Base-by-base conservation (phyloP, 1,140 invertebrate species). In the Drosophila ironensis region DNA sequence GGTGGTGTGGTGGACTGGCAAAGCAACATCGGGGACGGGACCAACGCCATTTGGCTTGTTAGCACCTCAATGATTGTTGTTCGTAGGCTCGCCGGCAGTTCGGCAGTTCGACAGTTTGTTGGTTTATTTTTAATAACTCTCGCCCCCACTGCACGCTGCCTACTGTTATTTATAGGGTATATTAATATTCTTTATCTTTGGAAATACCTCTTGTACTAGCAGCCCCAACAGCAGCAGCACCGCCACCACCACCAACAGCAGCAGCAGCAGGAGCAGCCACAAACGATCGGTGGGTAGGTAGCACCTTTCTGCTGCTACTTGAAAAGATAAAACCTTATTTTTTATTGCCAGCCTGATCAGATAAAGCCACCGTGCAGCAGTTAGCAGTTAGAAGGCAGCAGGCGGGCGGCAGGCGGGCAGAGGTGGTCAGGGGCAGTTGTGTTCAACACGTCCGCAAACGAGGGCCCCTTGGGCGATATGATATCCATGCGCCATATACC, bases 121-220 rank as follows among this genome's bases (percentile, higher is more conserved):
- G 63, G 60, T 87, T 76, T 76, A 66, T 71, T 75, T 84, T 81
- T 84, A 80, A 87, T 75, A 80, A 86, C 69, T 84, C 8, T 28
- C 30, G 67, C 67, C 71, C 61, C 78, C 72, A 44, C 72, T 48
- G 33, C 25, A 28, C 24, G 56, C 30, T 33, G 30, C 14, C 14
- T 2, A 35, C 19, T 38, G 52, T 88, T 88, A 89, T 88, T 88
- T 88, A 88, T 88, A 80, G 87, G 81, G 57, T 76, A 84, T 88
- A 88, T 88, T 89, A 87, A 84, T 88, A 88, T 87, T 88, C 81
- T 89, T 89, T 89, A 88, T 89, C 87, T 74, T 88, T 87, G 54
- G 64, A 88, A 88, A 64, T 70, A 73, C 54, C 71, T 53, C 73
- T 84, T 73, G 59, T 77, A n/a, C n/a, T n/a, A n/a, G n/a, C n/a